These are phyloP conservation scores for Chelonus insularis DNA, from an alignment of 1,140 invertebrate genomes.

Conservation along the genomic window DNA sequence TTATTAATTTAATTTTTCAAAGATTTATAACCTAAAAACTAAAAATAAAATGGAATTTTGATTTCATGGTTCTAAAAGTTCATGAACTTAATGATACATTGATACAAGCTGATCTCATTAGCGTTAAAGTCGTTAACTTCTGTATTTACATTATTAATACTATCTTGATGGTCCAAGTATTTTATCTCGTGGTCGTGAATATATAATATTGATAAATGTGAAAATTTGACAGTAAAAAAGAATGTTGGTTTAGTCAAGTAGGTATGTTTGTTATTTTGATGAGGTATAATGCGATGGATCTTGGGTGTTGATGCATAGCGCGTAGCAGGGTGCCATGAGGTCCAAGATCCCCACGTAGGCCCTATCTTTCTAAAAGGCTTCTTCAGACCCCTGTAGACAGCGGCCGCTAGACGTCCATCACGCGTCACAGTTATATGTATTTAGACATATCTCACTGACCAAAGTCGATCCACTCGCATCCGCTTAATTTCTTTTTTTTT, in stretches of 20 bases:
- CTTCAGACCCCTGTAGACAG: constrained; percentile 52
- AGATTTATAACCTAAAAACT: too few species aligned
- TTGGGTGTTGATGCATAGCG: constrained; percentile 59
- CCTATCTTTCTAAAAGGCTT: constrained; percentile 21
- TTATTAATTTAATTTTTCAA: too few species aligned
- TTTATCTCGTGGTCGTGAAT: background rate
- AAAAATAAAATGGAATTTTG: too few species aligned
- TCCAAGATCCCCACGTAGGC: constrained; percentile 10
- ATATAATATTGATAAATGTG: constrained; percentile 50
- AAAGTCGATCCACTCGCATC: constrained; percentile 23
- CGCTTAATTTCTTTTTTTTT: constrained; percentile 33
- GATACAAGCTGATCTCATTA: background rate
- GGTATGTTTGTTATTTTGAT: constrained; percentile 59
- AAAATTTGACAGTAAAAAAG: constrained; percentile 49
- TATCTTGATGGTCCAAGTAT: background rate
- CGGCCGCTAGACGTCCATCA: constrained; percentile 56
- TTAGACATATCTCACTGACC: constrained; percentile 50
- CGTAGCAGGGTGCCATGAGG: constrained; percentile 52
- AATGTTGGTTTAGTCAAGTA: constrained; percentile 55
- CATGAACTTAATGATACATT: background rate
- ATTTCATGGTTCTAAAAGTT: too few species aligned
- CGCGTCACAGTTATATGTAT: constrained; percentile 52
- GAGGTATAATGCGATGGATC: constrained; percentile 57
- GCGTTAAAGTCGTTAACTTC: background rate
- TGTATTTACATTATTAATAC: background rate